These are phyloP conservation scores for Stegodyphus dumicola DNA, from an alignment of 1,140 invertebrate species.

Conservation along the genomic window DNA sequence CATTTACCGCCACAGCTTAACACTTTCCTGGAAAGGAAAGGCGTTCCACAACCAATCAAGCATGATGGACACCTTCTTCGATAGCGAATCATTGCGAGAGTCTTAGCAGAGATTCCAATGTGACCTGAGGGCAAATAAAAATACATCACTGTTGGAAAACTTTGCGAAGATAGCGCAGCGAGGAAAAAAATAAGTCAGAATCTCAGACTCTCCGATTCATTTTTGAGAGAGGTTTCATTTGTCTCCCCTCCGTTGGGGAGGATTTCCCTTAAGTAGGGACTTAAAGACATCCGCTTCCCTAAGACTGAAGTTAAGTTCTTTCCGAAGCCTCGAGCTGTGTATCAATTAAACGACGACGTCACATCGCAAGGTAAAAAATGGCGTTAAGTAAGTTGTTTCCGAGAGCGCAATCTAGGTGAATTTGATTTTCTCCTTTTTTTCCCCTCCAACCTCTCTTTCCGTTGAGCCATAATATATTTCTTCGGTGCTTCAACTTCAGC, in stretches of 20 bases:
- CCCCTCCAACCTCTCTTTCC: constrained; percentile 7
- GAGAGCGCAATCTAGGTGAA: background rate
- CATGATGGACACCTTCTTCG: too few relatives aligned
- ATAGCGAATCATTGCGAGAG: too few relatives aligned
- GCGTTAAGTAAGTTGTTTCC: background rate
- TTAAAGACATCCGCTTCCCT: background rate
- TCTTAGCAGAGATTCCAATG: too few relatives aligned
- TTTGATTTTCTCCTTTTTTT: background rate
- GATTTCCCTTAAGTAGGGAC: constrained; percentile 8
- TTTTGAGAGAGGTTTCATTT: constrained; percentile 34
- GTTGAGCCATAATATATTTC: too few relatives aligned
- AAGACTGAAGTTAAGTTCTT: constrained; percentile 9
- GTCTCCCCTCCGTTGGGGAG: background rate
- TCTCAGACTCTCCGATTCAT: constrained; percentile 11
- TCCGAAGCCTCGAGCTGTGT: constrained; percentile 11
- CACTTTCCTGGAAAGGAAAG: too few relatives aligned
- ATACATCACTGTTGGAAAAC: too few relatives aligned
- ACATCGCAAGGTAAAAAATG: background rate
- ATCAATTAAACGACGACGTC: constrained; percentile 23
- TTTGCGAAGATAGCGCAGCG: too few relatives aligned
- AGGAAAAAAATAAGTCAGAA: background rate
- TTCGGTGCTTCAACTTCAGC: too few relatives aligned
- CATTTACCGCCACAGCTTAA: too few relatives aligned
- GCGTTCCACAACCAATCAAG: too few relatives aligned
- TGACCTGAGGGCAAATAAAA: too few relatives aligned